phyloP scores from a whole-genome alignment of 2,888 invertebrate species.

The Diaphora mendica region DNA sequence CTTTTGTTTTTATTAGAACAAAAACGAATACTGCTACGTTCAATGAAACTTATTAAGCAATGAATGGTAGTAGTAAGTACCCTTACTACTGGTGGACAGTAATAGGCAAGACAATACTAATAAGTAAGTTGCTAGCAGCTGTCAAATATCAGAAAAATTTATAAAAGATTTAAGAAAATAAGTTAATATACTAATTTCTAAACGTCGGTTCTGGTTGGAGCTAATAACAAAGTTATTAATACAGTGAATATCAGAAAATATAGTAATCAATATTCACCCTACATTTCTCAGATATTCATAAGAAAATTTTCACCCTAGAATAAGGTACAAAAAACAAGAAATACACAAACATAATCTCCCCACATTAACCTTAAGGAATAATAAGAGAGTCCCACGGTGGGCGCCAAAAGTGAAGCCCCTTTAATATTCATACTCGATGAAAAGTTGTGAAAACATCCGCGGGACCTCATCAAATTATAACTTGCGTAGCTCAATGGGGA shows the following conservation, averaged over 20 bases:
- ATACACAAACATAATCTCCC: slow-evolving; percentile 20
- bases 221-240: neutral
- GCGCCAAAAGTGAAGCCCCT: slow-evolving; percentile 68
- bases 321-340: slow-evolving; percentile 15
- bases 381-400: slow-evolving; percentile 61
- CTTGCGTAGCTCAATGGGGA: slow-evolving; percentile 55
- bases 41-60: too few species aligned
- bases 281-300: neutral
- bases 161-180: neutral
- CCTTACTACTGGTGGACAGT: too few species aligned
- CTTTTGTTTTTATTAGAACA: neutral
- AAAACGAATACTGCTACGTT: neutral
- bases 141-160: neutral
- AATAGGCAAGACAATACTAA: neutral
- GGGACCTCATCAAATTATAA: slow-evolving; percentile 76
- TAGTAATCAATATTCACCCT: neutral
- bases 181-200: neutral
- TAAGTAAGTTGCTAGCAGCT: neutral
- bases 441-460: slow-evolving; percentile 69
- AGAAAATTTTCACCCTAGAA: slow-evolving; percentile 1
- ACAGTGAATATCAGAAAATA: neutral
- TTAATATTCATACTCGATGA: slow-evolving; percentile 76
- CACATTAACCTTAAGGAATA: slow-evolving; percentile 31
- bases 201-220: neutral
- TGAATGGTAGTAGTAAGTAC: too few species aligned